Base-by-base conservation (phyloP, 2,888 invertebrate species). In the Torymus tubicola region DNA sequence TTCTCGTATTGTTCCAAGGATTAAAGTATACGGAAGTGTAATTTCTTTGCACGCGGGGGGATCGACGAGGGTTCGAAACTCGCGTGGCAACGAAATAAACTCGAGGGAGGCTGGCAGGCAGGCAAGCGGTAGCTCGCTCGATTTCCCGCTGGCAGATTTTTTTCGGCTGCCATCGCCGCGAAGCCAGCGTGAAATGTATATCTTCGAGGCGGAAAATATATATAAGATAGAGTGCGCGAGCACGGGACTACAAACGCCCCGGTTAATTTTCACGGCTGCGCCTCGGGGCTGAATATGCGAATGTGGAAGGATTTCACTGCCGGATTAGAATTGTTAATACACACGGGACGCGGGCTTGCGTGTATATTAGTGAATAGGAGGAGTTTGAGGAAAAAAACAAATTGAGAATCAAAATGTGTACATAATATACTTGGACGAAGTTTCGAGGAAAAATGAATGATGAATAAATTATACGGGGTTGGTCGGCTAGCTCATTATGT, bases 1-100 rank as follows among this genome's bases (percentile, higher is more conserved):
- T 82, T 69, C 74, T 81, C 84, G 86, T 87, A 88, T 88, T 88
- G 88, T 88, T 88, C 86, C 86, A 84, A 84, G 89, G 87, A 89
- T 90, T 90, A 89, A 88, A 88, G 86, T 87, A 83, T 85, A 87
- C 85, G 83, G 87, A 87, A 88, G 87, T 87, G 87, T 87, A 87
- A 89, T 88, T 89, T 88, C 87, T 87, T 85, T 80, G 71, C 77
- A 67, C 12, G n/a, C 70, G 81, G 80, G 78, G 78, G 79, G 81
- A 77, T 14, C 16, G 67, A 63, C 42, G 68, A 50, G 55, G 60
- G n/a, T 67, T 72, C 52, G 31, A 77, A 64, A 64, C 72, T 78
- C 75, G 81, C 71, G 75, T 68, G 76, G 81, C 75, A 68, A 68
- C 61, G 74, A 65, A 74, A 78, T 78, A 78, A 81, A 78, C 65